Base-by-base conservation (phyloP, 2,797 vertebrate species). In the Taenioides sp. region DNA sequence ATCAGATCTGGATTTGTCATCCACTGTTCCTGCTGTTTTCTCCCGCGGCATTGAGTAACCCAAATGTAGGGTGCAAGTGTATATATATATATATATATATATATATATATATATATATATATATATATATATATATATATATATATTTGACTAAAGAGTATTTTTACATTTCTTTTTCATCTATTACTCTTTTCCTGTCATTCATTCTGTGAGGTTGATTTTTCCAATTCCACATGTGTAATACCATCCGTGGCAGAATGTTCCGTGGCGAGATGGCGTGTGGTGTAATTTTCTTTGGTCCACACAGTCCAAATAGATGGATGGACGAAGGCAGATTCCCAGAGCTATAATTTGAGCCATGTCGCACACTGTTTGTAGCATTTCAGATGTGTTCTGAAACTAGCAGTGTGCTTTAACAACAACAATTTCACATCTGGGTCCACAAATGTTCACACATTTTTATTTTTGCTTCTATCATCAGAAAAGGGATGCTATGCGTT, bases 181-280 rank as follows among this genome's bases (percentile, higher is more conserved):
- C 55, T 25, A 47, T 25, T 58, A 22, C 12, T 59, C 27, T 28
- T 28, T 17, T 28, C 34, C 60, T n/a, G 60, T 62, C 60, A 37
- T 34, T 62, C 28, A 20, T 28, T 61, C 34, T 37, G 60, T 62
- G 28, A 31, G 60, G 18, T n/a, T 62, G 23, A 22, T 73, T 63
- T 69, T 28, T 69, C 47, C 50, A 23, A 22, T 22, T 63, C 17
- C 27, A 16, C 23, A 5, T 72, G 74, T 55, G 54, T 73, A 67
- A 67, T 69, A 69, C 71, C 60, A 55, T 70, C 66, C 40, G 54
- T 63, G 43, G 67, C 70, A 77, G 68, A 59, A 67, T 54, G 54
- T 71, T 73, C 9, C 54, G 60, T 37, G 18, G 11, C 0, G 64
- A 64, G 62, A 67, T 27, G 62, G 23, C 5, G 10, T 52, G 58